Conservation (phyloP, 2,113 vertebrate genomes). For the Lucifuga dentata region DNA sequence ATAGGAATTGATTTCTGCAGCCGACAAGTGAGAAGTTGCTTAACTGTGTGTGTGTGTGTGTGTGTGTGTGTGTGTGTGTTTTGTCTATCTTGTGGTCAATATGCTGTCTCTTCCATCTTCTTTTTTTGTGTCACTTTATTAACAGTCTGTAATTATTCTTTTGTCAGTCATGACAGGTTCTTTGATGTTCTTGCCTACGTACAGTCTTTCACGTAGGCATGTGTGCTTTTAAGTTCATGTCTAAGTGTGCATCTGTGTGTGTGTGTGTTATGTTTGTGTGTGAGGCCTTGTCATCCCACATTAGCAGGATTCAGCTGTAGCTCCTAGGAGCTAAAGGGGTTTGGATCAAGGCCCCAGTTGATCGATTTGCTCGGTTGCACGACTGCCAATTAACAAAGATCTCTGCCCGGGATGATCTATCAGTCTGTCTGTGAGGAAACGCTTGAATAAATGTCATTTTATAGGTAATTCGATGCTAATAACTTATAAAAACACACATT, state of each 20-base stretch:
- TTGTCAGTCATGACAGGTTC: slow-evolving; percentile 45
- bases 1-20: slow-evolving; percentile 67
- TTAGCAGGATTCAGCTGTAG: slow-evolving; percentile 17
- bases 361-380: slow-evolving; percentile 39
- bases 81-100: slow-evolving; percentile 19
- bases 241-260: background rate
- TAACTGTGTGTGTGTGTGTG: slow-evolving; percentile 41
- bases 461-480: slow-evolving; percentile 7
- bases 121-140: slow-evolving; percentile 39
- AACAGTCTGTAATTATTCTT: slow-evolving; percentile 27
- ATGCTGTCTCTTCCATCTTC: slow-evolving; percentile 20
- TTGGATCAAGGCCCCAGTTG: slow-evolving; percentile 4
- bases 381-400: slow-evolving; percentile 32
- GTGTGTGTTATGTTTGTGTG: too few species aligned
- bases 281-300: slow-evolving; percentile 12
- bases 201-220: too few species aligned
- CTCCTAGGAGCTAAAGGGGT: slow-evolving; percentile 9
- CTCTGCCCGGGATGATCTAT: too few species aligned
- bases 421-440: slow-evolving; percentile 7
- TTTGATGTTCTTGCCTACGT: slow-evolving; percentile 20
- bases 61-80: slow-evolving; percentile 17
- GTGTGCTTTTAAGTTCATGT: background rate
- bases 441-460: slow-evolving; percentile 32
- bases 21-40: slow-evolving; percentile 43
- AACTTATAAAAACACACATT: slow-evolving; percentile 5